Conservation (phyloP, 2,888 invertebrate genomes). For the Hyposoter didymator region DNA sequence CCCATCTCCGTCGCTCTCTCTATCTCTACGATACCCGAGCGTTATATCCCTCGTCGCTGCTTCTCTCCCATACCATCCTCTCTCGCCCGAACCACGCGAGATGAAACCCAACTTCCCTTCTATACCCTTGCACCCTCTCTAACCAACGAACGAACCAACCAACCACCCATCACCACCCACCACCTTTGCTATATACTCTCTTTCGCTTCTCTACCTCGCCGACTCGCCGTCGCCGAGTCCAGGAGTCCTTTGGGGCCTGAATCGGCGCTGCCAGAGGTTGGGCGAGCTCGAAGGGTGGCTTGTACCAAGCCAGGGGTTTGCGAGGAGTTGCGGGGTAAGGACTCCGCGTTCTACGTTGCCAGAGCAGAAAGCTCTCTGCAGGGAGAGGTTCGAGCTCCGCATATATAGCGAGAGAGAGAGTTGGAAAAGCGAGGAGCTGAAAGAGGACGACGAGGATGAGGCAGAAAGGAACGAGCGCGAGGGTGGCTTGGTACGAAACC, state of each 20-base stretch:
- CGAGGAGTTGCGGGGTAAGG: slow-evolving; percentile 59
- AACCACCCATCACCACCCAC: slow-evolving; percentile 63
- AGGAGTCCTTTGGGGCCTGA: slow-evolving; percentile 71
- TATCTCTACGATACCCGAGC: slow-evolving; percentile 54
- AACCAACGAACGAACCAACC: slow-evolving; percentile 60
- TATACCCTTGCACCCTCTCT: slow-evolving; percentile 59
- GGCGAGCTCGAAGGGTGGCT: slow-evolving; percentile 58
- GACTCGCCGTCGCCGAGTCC: slow-evolving; percentile 68
- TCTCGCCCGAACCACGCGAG: slow-evolving; percentile 79
- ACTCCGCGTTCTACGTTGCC: slow-evolving; percentile 50
- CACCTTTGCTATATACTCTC: slow-evolving; percentile 45
- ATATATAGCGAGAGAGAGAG: slow-evolving; percentile 49
- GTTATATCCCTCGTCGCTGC: slow-evolving; percentile 57
- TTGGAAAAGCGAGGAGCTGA: slow-evolving; percentile 61
- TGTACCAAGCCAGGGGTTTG: slow-evolving; percentile 39
- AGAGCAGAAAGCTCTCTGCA: slow-evolving; percentile 63
- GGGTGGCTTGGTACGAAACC: slow-evolving; percentile 37
- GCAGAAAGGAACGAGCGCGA: slow-evolving; percentile 16
- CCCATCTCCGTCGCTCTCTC: slow-evolving; percentile 55
- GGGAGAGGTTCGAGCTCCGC: slow-evolving; percentile 58
- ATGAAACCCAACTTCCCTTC: slow-evolving; percentile 83
- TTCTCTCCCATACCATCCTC: slow-evolving; percentile 40
- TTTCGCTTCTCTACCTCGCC: slow-evolving; percentile 67
- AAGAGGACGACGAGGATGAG: slow-evolving; percentile 44
- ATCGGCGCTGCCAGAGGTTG: slow-evolving; percentile 63